A percentile compares a stretch with the other conserved stretches of the same genome.
Conservation (phyloP, 2,888 invertebrate genomes). For the Anarsia innoxiella region DNA sequence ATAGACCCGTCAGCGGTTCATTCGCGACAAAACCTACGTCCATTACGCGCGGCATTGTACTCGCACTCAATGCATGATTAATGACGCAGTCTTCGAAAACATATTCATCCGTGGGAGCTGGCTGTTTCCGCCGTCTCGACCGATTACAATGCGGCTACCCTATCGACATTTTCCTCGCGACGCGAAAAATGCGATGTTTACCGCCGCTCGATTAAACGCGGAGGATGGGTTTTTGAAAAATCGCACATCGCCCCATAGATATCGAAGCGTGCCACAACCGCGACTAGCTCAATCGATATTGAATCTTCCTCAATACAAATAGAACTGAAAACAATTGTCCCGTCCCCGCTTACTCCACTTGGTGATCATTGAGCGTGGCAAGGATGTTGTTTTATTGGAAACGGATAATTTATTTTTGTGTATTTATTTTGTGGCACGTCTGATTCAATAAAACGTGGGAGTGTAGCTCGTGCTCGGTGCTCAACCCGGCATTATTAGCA, state of each 20-base stretch:
- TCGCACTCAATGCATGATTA: conserved; percentile 66
- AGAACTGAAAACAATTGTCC: conserved; percentile 29
- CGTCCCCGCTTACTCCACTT: conserved; percentile 17
- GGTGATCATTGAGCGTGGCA: conserved; percentile 41
- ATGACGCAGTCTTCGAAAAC: conserved; percentile 56
- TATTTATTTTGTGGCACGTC: conserved; percentile 62
- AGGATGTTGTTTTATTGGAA: conserved; percentile 68
- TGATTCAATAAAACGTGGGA: conserved; percentile 61
- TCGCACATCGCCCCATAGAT: conserved; percentile 43
- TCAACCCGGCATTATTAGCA: conserved; percentile 31
- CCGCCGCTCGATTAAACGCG: conserved; percentile 66
- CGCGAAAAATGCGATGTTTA: conserved; percentile 69
- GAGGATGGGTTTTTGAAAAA: conserved; percentile 60
- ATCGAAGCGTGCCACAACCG: conserved; percentile 41
- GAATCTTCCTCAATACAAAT: conserved; percentile 21
- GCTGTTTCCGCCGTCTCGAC: conserved; percentile 33
- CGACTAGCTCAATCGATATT: conserved; percentile 21
- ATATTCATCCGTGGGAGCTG: conserved; percentile 59
- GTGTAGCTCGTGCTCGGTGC: no score
- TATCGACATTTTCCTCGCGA: conserved; percentile 58
- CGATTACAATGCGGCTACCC: conserved; percentile 45
- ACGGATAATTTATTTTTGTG: conserved; percentile 69
- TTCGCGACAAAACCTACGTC: conserved; percentile 52
- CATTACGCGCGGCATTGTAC: conserved; percentile 56
- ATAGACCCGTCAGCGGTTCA: conserved; percentile 37